Evolutionary conservation across 2,797 vertebrate species (phyloP).

Genomic region (Tiaroga cobitis): DNA sequence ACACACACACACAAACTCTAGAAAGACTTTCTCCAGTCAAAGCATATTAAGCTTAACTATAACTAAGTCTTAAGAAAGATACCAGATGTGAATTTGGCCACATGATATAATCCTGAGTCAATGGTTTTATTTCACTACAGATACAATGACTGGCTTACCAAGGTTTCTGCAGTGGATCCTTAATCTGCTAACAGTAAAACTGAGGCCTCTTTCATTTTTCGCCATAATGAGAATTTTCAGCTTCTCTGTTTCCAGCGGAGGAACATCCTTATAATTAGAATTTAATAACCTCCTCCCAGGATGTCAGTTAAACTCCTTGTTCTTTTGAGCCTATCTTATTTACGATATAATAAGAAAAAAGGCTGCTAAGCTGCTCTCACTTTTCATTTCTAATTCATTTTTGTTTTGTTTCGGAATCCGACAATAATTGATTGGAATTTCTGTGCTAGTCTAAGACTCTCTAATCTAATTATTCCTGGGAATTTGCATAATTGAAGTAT

Average conservation of each 20-base stretch:
- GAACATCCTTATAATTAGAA: slow-evolving; percentile 40
- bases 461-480: slow-evolving; percentile 53
- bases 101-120: slow-evolving; percentile 26
- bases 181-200: slow-evolving; percentile 20
- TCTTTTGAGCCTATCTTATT: slow-evolving; percentile 42
- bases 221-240: slow-evolving; percentile 39
- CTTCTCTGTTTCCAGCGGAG: slow-evolving; percentile 20
- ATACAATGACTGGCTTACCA: slow-evolving; percentile 6
- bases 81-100: slow-evolving; percentile 8
- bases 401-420: slow-evolving; percentile 38
- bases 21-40: not conserved
- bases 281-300: slow-evolving; percentile 45
- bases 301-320: slow-evolving; percentile 39
- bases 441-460: slow-evolving; percentile 31
- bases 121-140: not conserved
- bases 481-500: slow-evolving; percentile 56
- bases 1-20: too few species aligned
- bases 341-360: slow-evolving; percentile 39
- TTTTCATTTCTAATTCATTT: slow-evolving; percentile 41
- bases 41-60: not conserved
- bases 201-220: slow-evolving; percentile 22
- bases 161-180: not conserved
- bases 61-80: not conserved
- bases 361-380: slow-evolving; percentile 22
- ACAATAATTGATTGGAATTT: slow-evolving; percentile 54